Evolutionary conservation across 2,888 invertebrate species (phyloP), one percentile per base, ranked within the genome.

Genomic region (Cerastoderma edule): DNA sequence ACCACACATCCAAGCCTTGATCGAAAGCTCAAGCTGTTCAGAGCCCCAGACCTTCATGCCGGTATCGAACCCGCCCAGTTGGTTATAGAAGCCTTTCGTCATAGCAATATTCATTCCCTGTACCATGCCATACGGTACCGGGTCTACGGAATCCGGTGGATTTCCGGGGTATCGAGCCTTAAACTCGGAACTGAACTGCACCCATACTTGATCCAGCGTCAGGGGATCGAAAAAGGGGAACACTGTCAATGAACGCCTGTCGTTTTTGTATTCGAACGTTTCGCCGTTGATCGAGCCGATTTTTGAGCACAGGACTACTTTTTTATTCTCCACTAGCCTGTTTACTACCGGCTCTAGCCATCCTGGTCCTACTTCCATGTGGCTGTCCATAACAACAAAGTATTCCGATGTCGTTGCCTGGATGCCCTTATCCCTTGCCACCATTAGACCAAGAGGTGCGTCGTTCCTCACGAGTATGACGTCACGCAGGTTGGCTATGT

Each of bases 341-440:
- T 72, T 56, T 35, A 83, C n/a, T 27, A 83, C 33, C 0, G 83
- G 85, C 50, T 85, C 80, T 16, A 85, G 30, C 85, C 85, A 85
- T 1, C 85, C 85, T 54, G 57, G 35, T 22, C 63, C 60, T 0
- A 83, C 79, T 50, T 85, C 83, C 66, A 83, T 73, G 53, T 85
- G 85, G 1, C 83, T 80, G 66, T 85, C 85, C 54, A 85, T 44
- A 2, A 83, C 77, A 53, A 79, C 67, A 64, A 85, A 80, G 54
- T 75, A 74, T 6, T 80, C 78, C 0, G 78, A 28, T 0, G 32
- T 53, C 6, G 80, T 50, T 13, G 65, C 50, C 10, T 83, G 70
- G 27, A 85, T 77, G n/a, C 83, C 85, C 39, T 67, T 72, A 39
- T 83, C 83, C 39, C 80, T 19, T 5, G 85, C 83, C 50, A 67